Base-by-base conservation (phyloP, 2,888 invertebrate genomes). In the Cosmia pyralina region DNA sequence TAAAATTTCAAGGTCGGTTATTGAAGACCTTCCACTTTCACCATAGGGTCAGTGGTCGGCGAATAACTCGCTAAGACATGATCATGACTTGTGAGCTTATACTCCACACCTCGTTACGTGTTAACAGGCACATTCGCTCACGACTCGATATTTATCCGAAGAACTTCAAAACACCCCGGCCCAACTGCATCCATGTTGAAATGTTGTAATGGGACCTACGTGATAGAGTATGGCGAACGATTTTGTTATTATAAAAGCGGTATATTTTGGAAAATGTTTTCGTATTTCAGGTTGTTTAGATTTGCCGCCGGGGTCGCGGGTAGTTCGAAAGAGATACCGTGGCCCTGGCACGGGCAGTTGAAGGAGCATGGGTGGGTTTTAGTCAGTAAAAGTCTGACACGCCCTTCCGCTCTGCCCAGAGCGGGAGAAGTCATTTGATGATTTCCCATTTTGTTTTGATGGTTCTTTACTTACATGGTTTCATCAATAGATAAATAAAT, bases 101-200 rank as follows among this genome's bases (percentile, higher is more conserved):
- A 94, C 91, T 96, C 95, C 93, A 96, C 96, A 96, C 96, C 95
- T 96, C 92, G 96, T 96, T 96, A 96, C 93, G 95, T 96, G 96
- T 95, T 95, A 96, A 96, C 95, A 95, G 95, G 91, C 95, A 93
- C 93, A 94, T 95, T 95, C 94, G 93, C 95, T 95, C 96, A 96
- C 96, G 96, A 96, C 93, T 90, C 91, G 92, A 94, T 94, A 93
- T 94, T 95, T 96, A 96, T 95, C 94, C 93, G 91, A 89, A 91
- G 88, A 93, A 93, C 93, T 94, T 94, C 93, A 93, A 94, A 95
- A 94, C 90, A 89, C 90, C 89, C 88, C 78, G 85, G 81, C 81
- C 79, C 75, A 83, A 87, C 80, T 87, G 88, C 86, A 88, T 88
- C 89, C 90, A 90, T 91, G 92, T 92, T 90, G 92, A 93, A 93